phyloP scores from a whole-genome alignment of 2,113 vertebrate genomes.

The Salvelinus fontinalis region DNA sequence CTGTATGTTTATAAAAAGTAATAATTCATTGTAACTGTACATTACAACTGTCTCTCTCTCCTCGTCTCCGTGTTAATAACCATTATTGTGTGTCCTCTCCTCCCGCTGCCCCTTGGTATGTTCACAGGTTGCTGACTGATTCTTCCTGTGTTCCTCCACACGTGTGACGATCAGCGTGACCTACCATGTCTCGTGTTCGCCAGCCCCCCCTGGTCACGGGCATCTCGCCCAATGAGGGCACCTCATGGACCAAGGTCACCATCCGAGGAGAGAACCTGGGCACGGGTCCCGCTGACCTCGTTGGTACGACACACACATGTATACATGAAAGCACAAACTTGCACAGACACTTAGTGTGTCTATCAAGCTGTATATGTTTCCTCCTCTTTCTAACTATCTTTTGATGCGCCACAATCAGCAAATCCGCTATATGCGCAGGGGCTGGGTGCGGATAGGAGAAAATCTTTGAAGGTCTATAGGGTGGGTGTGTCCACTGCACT shows the following conservation, averaged over 20 bases:
- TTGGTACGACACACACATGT: constrained; percentile 73
- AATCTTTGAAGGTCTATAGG: too few species aligned
- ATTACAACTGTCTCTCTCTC: neutral
- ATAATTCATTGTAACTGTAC: too few species aligned
- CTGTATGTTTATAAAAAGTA: too few species aligned
- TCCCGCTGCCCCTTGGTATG: neutral
- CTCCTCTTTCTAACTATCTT: too few species aligned
- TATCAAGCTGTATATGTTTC: too few species aligned
- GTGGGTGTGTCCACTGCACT: too few species aligned
- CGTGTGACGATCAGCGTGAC: constrained; percentile 14
- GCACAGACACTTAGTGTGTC: too few species aligned
- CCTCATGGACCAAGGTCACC: constrained; percentile 97
- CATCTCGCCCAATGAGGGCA: constrained; percentile 97
- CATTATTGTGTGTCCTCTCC: neutral
- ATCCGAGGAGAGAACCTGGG: constrained; percentile 96
- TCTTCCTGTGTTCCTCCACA: constrained; percentile 10
- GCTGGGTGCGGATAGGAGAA: too few species aligned
- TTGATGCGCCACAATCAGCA: too few species aligned
- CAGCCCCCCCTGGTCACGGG: constrained; percentile 94
- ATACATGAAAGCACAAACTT: too few species aligned
- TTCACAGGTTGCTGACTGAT: constrained; percentile 55
- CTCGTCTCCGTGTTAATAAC: neutral
- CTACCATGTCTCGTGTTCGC: constrained; percentile 84
- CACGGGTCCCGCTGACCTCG: constrained; percentile 85
- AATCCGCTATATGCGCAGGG: too few species aligned